phyloP scores from a whole-genome alignment of 2,888 invertebrate genomes.

The Spialia ferax region DNA sequence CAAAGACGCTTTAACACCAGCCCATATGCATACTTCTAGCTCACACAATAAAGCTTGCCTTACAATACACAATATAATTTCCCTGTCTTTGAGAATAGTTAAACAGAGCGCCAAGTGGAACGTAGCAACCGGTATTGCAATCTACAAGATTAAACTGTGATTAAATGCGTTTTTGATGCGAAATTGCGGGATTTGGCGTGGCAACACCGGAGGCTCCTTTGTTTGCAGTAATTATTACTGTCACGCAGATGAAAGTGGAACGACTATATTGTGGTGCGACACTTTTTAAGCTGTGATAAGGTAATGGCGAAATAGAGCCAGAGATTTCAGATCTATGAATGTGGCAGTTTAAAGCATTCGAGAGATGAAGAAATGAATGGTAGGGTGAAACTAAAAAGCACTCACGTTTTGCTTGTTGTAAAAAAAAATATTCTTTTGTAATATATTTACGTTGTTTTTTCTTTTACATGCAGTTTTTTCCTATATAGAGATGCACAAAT shows the following conservation, averaged over 20 bases:
- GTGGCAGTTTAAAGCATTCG: slow-evolving; percentile 1
- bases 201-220: slow-evolving; percentile 34
- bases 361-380: not conserved
- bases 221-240: slow-evolving; percentile 37
- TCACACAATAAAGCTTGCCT: too few relatives aligned
- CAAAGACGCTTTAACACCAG: too few relatives aligned
- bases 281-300: slow-evolving; percentile 38
- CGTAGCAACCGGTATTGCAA: slow-evolving; percentile 55
- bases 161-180: slow-evolving; percentile 67
- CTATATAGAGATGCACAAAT: too few relatives aligned
- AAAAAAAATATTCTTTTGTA: not conserved
- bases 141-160: slow-evolving; percentile 70
- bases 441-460: not conserved
- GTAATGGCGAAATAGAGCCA: slow-evolving; percentile 34
- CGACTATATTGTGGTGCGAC: slow-evolving; percentile 28
- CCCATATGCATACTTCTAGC: too few relatives aligned
- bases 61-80: too few relatives aligned
- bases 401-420: not conserved
- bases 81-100: too few relatives aligned
- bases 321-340: slow-evolving; percentile 17
- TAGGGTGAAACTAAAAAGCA: not conserved
- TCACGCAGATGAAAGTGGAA: slow-evolving; percentile 36
- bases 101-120: slow-evolving; percentile 46
- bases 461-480: too few relatives aligned
- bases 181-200: slow-evolving; percentile 49